Evolutionary conservation across 2,797 vertebrate genomes (phyloP), one percentile per base, ranked within the genome.

Genomic region (Gymnoscopelus braueri): DNA sequence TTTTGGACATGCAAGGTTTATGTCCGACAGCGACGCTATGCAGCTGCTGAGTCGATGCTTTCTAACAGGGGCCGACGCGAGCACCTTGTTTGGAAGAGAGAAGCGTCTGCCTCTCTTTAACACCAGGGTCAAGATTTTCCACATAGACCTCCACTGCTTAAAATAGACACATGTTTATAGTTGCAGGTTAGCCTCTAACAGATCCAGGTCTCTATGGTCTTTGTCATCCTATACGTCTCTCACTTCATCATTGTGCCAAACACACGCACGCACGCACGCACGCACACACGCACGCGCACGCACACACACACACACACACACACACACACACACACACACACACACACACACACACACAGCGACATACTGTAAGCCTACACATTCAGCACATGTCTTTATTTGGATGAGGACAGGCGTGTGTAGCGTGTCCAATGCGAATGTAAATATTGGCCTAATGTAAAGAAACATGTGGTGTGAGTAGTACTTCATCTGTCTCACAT

Each of bases 81-180:
- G 50, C 53, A 5, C 90, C 87, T 85, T 90, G 81, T 91, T 87
- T 88, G 84, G 87, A 82, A 89, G 77, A 85, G 8, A n/a, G 69
- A 7, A 0, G 71, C 51, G 60, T 77, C 77, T 81, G 75, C 74
- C 83, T 73, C 83, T 69, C 71, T 78, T 82, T 67, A 84, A 84
- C 79, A 88, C 67, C 47, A 35, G 69, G 90, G 88, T 92, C 90
- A 88, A 79, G 67, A 68, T 89, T 92, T 93, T 93, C 91, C 92
- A 90, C 88, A 66, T 8, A 49, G 74, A 72, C 63, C 75, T 52
- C 62, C 76, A 72, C 29, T 65, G 70, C 91, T 90, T 84, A 89
- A 92, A 91, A 92, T 93, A 94, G 87, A 80, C 67, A 29, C 19
- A 51, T 89, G 88, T 93, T 92, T 93, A 91, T 85, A 88, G 76